Base-by-base conservation (phyloP, 2,113 vertebrate species). In the Pachyramphus minor region DNA sequence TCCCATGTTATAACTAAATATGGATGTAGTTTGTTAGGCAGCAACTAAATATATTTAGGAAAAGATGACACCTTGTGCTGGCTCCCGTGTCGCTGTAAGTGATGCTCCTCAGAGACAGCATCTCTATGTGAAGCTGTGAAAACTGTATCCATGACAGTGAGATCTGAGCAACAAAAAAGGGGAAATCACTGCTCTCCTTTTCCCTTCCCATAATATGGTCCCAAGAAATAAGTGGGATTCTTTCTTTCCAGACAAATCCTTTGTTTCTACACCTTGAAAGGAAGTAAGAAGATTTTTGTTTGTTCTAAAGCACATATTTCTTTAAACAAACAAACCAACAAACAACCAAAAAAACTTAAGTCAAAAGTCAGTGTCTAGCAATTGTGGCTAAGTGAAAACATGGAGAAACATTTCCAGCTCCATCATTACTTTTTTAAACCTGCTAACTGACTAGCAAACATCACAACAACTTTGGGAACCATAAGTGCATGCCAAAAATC, bases 41-140 rank as follows among this genome's bases (percentile, higher is more conserved):
- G 72, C 16, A 90, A 72, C 17, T 95, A 84, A 90, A 84, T 86
- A 52, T 92, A 90, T 37, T 87, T 39, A 58, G 77, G 86, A 83
- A 68, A 77, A 92, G 44, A 19, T 75, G 93, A 84, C 3, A 23
- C 66, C 56, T 74, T 42, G 5, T 31, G 25, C 33, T 63, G 69
- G 64, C 41, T 81, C 49, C 13, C 52, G 19, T 47, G 53, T 71
- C 79, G 31, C 33, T 66, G 64, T 50, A 82, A 87, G 60, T n/a
- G 69, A 73, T 82, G 88, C 67, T 90, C 44, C 41, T 60, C 49
- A 92, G 75, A 68, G 13, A 63, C 47, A 76, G 23, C 67, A 76
- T 50, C 71, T 59, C 49, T 53, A 52, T 68, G 74, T 79, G 75
- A 96, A 96, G 52, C 74, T 80, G 85, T 84, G 69, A 93, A 91